Base-by-base conservation (phyloP, 2,797 vertebrate species). In the Pagetopsis macropterus region DNA sequence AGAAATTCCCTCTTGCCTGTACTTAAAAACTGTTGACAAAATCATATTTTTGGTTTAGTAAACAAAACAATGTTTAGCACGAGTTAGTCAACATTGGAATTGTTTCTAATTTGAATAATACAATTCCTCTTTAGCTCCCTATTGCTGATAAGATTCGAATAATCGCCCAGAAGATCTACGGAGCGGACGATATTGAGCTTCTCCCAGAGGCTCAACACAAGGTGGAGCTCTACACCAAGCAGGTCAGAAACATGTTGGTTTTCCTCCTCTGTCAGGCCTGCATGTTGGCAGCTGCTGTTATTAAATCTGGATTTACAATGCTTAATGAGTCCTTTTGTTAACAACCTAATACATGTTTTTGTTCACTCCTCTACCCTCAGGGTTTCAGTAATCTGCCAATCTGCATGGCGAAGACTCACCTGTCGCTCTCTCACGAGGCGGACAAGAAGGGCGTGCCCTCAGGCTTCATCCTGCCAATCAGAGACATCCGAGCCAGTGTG, bases 341-440 rank as follows among this genome's bases (percentile, higher is more conserved):
- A 1, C 5, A 2, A 17, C 23, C 1, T 0, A 31, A 1, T 15
- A 14, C 3, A 64, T 57, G 17, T 67, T 59, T 51, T 19, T 33
- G 15, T 75, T 9, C 16, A 54, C 67, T 68, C 72, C 12, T 73
- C 49, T 65, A 4, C 37, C 52, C 44, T 51, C 75, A 99, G 98
- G 98, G 98, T 21, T 99, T 99, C 85, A 94, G 94, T 65, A 94
- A 93, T 67, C 94, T 99, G 68, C 98, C 98, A 15, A 95, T 99
- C 83, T 99, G 98, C 91, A 99, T 99, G 98, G 98, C 98, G 11
- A 99, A 99, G 89, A 99, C 98, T 50, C 98, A 99, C 81, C 88
- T 99, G 77, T 99, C 98, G 0, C 93, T 99, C 48, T 99, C 97
- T 72, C 98, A 99, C 9, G 95, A 99, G 79, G 96, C 98, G 4